Conservation (phyloP, 2,888 invertebrate species). For the Cephus pulcher region DNA sequence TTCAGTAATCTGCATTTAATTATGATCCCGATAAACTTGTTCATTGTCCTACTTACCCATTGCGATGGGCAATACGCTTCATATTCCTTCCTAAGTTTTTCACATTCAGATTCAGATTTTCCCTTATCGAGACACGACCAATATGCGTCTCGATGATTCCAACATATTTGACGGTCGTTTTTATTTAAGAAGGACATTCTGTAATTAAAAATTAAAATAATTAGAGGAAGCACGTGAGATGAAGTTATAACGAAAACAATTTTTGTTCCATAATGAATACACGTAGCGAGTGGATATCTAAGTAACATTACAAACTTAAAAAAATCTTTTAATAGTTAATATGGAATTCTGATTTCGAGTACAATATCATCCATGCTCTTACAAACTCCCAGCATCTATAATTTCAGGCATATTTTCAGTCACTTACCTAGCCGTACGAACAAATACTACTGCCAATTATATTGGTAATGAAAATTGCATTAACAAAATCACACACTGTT, state of each 20-base stretch:
- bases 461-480: not conserved
- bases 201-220: constrained; percentile 15
- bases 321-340: not conserved
- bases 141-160: constrained; percentile 86
- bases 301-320: not conserved
- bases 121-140: constrained; percentile 89
- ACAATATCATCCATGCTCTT: not conserved
- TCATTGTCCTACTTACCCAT: constrained; percentile 74
- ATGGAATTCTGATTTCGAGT: not conserved
- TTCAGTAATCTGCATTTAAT: constrained; percentile 10
- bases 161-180: constrained; percentile 84
- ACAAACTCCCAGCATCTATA: not conserved
- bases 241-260: not conserved
- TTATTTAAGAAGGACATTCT: constrained; percentile 85
- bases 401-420: not conserved
- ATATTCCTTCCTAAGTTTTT: constrained; percentile 77
- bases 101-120: constrained; percentile 76
- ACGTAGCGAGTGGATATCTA: not conserved
- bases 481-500: not conserved
- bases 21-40: not conserved
- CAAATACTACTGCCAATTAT: not conserved
- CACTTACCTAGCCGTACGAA: not conserved
- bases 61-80: constrained; percentile 83
- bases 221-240: not conserved
- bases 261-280: not conserved